A percentile compares a stretch with the other conserved stretches of the same genome.
These are phyloP conservation scores for Hypocryptadius cinnamomeus DNA, from an alignment of 2,113 vertebrate genomes.

Conservation along the genomic window DNA sequence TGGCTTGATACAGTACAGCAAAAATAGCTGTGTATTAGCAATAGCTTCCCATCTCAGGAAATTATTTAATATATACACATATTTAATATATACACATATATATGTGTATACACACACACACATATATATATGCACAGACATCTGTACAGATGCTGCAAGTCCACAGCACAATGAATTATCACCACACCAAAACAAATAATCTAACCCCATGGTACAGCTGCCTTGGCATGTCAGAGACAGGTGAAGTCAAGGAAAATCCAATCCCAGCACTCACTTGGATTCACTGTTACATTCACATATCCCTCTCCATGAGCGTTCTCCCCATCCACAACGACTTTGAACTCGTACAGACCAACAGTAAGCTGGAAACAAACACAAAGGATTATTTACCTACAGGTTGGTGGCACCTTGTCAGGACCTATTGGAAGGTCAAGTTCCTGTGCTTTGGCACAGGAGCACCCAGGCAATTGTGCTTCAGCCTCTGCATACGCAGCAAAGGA, in stretches of 20 bases:
- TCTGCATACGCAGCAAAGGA: not conserved
- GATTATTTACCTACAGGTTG: not conserved
- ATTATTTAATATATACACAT: not conserved
- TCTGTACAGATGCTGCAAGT: fast-evolving
- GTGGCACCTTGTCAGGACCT: not conserved
- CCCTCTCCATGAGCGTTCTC: conserved; percentile 84
- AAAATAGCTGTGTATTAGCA: not conserved
- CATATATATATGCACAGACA: fast-evolving
- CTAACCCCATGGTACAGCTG: not conserved
- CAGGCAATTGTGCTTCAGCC: not conserved
- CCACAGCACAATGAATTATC: not conserved
- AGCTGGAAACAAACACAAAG: conserved; percentile 73
- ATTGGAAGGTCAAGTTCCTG: not conserved
- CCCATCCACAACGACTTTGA: conserved; percentile 83
- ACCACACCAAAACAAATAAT: not conserved
- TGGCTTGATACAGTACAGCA: not conserved
- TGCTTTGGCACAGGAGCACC: not conserved
- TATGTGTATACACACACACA: too few relatives aligned
- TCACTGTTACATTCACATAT: conserved; percentile 94
- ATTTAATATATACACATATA: not conserved
- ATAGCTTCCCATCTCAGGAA: not conserved
- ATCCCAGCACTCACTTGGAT: conserved; percentile 78
- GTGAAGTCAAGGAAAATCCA: not conserved
- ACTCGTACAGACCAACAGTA: conserved; percentile 92
- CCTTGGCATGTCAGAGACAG: not conserved